Conservation (phyloP, 2,888 invertebrate genomes). For the Pammene fasciana region DNA sequence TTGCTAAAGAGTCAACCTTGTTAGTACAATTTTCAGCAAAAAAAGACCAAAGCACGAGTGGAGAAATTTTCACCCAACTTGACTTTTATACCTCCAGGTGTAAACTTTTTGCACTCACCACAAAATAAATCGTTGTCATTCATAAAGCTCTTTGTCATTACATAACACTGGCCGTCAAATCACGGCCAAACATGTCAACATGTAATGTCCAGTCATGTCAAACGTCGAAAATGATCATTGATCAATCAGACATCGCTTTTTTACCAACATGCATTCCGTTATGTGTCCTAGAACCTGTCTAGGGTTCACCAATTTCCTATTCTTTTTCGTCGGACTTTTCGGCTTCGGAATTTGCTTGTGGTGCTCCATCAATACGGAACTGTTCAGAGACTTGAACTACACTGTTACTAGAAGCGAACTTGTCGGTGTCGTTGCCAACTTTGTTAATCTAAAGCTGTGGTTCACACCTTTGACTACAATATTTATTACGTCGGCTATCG, state of each 20-base stretch:
- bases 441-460: constrained; percentile 69
- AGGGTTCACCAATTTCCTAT: constrained; percentile 70
- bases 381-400: constrained; percentile 72
- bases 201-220: constrained; percentile 13
- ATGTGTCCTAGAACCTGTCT: constrained; percentile 73
- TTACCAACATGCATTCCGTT: constrained; percentile 66
- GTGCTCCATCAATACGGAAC: constrained; percentile 69
- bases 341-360: constrained; percentile 65
- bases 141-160: no score
- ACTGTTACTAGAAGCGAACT: constrained; percentile 66
- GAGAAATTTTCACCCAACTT: no score
- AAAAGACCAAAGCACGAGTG: no score
- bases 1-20: no score
- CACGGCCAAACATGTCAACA: not conserved
- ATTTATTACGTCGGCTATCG: constrained; percentile 59
- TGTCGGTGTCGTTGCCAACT: constrained; percentile 61
- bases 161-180: constrained; percentile 8
- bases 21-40: no score
- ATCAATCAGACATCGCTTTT: constrained; percentile 22
- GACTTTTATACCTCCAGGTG: no score
- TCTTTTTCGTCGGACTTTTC: constrained; percentile 61
- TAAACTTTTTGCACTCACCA: no score
- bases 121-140: no score
- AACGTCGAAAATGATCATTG: constrained; percentile 24
- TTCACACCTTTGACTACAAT: constrained; percentile 65